Conservation (phyloP, 2,888 invertebrate species). For the Drosophila sordidula region DNA sequence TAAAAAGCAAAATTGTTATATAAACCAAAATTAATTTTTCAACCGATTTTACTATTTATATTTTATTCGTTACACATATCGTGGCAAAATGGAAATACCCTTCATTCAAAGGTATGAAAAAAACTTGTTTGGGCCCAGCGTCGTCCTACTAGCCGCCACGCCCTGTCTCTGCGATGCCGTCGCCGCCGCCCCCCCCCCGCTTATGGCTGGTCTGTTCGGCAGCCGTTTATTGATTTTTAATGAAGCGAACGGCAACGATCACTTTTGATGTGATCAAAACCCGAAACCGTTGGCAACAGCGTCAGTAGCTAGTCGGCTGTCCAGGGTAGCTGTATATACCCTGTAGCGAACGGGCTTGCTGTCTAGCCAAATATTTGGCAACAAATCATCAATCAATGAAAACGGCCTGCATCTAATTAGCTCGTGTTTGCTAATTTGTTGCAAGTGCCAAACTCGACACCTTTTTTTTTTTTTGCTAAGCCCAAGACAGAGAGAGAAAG, state of each 20-base stretch:
- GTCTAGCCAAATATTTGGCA: constrained; percentile 73
- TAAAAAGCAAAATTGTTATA: no score
- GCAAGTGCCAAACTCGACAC: constrained; percentile 55
- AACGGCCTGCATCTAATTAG: constrained; percentile 43
- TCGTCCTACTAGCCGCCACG: constrained; percentile 24
- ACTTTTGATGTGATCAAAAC: constrained; percentile 56
- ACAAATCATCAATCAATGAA: constrained; percentile 73
- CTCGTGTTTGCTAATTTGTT: constrained; percentile 39
- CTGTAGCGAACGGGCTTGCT: constrained; percentile 13
- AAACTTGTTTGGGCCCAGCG: constrained; percentile 29
- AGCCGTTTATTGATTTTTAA: constrained; percentile 83
- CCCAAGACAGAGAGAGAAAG: constrained; percentile 19
- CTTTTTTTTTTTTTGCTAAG: constrained; percentile 20
- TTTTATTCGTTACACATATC: not conserved
- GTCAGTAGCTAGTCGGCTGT: constrained; percentile 14
- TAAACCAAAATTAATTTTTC: no score
- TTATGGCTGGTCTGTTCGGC: constrained; percentile 30
- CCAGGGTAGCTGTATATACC: not conserved
- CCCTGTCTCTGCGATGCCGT: constrained; percentile 15
- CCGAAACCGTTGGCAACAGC: constrained; percentile 6
- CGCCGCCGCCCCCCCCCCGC: not conserved
- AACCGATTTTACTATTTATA: no score
- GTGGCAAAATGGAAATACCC: not conserved
- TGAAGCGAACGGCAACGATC: constrained; percentile 73
- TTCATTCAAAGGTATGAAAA: not conserved